Percentiles rank a stretch among this genome's conserved stretches.
These are phyloP conservation scores for Pica pica DNA, from an alignment of 2,113 vertebrate genomes.

Conservation along the genomic window DNA sequence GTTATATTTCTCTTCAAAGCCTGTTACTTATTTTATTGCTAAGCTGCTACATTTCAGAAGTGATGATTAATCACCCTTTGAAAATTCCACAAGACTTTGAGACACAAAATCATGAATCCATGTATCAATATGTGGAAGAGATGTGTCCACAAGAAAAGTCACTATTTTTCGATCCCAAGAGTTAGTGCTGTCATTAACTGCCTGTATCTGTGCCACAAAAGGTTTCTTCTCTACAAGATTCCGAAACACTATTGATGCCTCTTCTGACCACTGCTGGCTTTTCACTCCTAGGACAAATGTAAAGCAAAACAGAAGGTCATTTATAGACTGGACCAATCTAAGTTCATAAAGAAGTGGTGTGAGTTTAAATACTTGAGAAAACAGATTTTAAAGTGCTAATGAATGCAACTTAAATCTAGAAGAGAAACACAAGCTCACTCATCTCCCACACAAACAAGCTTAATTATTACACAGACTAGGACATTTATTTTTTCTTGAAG, in stretches of 20 bases:
- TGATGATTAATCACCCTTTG: conserved; percentile 62
- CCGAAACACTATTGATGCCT: conserved; percentile 88
- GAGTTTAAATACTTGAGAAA: neutral
- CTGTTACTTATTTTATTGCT: conserved; percentile 69
- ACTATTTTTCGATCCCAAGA: conserved; percentile 80
- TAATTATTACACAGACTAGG: neutral
- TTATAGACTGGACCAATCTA: neutral
- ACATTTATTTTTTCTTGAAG: neutral
- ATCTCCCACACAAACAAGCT: neutral
- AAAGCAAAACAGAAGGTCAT: neutral
- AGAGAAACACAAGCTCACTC: neutral
- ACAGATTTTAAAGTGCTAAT: neutral
- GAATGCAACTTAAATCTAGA: neutral
- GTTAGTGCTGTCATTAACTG: conserved; percentile 73
- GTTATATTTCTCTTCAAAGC: conserved; percentile 47
- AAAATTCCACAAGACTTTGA: conserved; percentile 74
- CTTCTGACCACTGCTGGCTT: conserved; percentile 85
- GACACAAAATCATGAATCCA: conserved; percentile 92
- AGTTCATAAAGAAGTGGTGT: neutral
- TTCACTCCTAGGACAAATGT: conserved; percentile 76
- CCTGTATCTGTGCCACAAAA: conserved; percentile 85
- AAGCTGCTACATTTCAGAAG: conserved; percentile 52
- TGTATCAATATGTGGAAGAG: conserved; percentile 78
- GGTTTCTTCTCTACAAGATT: conserved; percentile 90
- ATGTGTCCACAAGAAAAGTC: conserved; percentile 88